Evolutionary conservation across 2,113 vertebrate species (phyloP), one percentile per base, ranked within the genome.

Genomic region (Sturnira hondurensis): DNA sequence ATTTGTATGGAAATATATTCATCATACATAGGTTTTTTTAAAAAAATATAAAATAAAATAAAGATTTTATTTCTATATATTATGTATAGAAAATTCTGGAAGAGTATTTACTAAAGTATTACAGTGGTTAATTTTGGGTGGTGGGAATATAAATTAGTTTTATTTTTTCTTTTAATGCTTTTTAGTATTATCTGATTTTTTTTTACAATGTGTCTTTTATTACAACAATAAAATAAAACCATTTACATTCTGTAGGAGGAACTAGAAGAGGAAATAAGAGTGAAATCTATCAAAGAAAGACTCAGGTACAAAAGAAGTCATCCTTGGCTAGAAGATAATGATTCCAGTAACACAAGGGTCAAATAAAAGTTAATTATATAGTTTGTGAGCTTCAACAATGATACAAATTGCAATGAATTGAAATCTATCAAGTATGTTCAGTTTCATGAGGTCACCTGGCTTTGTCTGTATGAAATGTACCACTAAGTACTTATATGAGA

Each of bases 1-100:
- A 83, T 20, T 93, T 36, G 81, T 11, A 89, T 78, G 22, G 1
- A 86, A 86, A 86, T 73, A 56, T 1, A 65, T 41, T 92, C 4
- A 95, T 45, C 38, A 86, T 24, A 50, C n/a, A 43, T 47, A 56
- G 2, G 70, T 65, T 89, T 86, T 95, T 65, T 58, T 56, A 94
- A 20, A 3, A 73, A 77, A 61, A 68, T 17, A 80, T 45, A 67
- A 90, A 89, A 74, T 41, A 74, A 92, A 83, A 74, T 9, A 70
- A 80, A 22, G 5, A 65, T 84, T 90, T 89, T 16, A 85, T 52
- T 91, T 93, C 10, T 84, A 47, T 33, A 9, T 45, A 58, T 43
- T 56, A 91, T 91, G 71, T 50, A 43, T 63, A 52, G 56, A 84
- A 96, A 85, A 81, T 71, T 88, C 61, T 88, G 19, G 11, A 91